Conservation (phyloP, 2,797 vertebrate species). For the Argya squamiceps region DNA sequence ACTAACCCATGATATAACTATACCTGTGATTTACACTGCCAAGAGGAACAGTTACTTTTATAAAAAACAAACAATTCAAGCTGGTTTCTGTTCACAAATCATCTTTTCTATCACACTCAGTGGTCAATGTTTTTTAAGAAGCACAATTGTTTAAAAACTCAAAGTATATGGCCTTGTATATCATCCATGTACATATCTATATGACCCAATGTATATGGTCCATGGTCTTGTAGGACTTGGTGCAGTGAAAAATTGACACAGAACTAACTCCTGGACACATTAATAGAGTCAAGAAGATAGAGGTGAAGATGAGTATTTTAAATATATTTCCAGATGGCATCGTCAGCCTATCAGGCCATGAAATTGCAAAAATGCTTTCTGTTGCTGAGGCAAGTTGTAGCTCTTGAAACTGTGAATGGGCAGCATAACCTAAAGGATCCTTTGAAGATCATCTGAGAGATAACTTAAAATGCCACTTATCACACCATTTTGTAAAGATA, state of each 20-base stretch:
- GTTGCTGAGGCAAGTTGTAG: not conserved
- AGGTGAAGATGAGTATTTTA: not conserved
- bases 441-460: not conserved
- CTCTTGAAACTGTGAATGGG: not conserved
- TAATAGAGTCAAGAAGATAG: not conserved
- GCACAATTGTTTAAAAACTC: not conserved
- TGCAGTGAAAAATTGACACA: not conserved
- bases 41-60: not conserved
- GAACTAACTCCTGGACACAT: not conserved
- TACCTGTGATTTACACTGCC: not conserved
- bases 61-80: not conserved
- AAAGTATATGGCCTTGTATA: not conserved
- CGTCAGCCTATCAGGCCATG: not conserved
- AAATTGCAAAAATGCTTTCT: not conserved
- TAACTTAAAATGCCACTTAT: not conserved
- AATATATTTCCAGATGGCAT: not conserved
- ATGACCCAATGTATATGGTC: not conserved
- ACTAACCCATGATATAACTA: not conserved
- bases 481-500: not conserved
- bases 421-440: not conserved
- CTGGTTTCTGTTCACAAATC: not conserved
- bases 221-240: not conserved
- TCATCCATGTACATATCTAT: not conserved
- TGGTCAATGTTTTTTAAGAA: not conserved
- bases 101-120: not conserved